Base-by-base conservation (phyloP, 2,888 invertebrate species). In the Lasiommata megera region DNA sequence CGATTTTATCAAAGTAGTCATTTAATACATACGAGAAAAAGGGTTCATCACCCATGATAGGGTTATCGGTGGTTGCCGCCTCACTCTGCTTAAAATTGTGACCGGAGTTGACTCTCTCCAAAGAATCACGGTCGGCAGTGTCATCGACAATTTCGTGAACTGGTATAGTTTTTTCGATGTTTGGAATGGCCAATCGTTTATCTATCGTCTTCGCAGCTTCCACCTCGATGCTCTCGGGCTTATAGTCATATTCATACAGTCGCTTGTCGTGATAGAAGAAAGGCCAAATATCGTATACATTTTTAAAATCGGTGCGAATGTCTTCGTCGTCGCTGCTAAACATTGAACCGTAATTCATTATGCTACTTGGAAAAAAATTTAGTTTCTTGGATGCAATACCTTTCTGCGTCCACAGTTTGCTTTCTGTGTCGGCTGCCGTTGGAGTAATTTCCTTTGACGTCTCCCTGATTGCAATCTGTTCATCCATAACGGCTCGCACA, bases 21-120 rank as follows among this genome's bases (percentile, higher is more conserved):
- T 81, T 82, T 9, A 88, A 63, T 31, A 82, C 76, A 62, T 76
- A 84, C 0, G 86, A 84, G 56, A 85, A 79, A 62, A 86, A 87
- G 1, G 86, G 84, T 54, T 74, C 74, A 56, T 86, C 72, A 8
- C 79, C 84, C 44, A 56, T 65, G 34, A 80, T 69, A 3, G 86
- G 87, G 63, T 83, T 84, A 47, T 83, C 79, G 7, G 73, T 67
- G n/a, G 67, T 66, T n/a, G 31, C 54, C 16, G 47, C 38, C 2
- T 48, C 61, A 31, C 59, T 59, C 53, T 50, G 43, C 8, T 66
- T 56, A 56, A 68, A 67, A 29, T 60, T 62, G 18, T 66, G 43
- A 8, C 64, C 67, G 0, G 65, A 29, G 34, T 64, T 47, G 0
- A 28, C 54, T n/a, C 68, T 63, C 29, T 58, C 61, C 47, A 67